A percentile compares a stretch with the other conserved stretches of the same genome.
Evolutionary conservation across 1,140 invertebrate species (phyloP).

Genomic region (Cyphomyrmex costatus): DNA sequence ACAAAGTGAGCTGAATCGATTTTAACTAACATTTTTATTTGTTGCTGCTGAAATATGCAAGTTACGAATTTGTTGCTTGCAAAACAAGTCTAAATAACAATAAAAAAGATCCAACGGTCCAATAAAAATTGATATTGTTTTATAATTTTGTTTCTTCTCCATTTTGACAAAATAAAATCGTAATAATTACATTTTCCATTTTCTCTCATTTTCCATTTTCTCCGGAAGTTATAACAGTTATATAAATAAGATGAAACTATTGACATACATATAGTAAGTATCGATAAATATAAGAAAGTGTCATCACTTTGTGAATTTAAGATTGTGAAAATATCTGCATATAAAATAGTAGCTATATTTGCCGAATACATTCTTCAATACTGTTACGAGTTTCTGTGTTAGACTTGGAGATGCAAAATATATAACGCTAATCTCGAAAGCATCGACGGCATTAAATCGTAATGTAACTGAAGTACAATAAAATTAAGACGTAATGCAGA

Average conservation of each 20-base stretch:
- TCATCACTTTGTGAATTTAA: background rate
- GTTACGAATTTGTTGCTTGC: too few species aligned
- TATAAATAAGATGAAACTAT: background rate
- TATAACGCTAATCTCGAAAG: slow-evolving; percentile 35
- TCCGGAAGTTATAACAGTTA: background rate
- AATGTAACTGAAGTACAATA: slow-evolving; percentile 44
- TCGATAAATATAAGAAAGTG: background rate
- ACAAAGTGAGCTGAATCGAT: too few species aligned
- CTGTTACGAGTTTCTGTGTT: background rate
- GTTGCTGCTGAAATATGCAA: too few species aligned
- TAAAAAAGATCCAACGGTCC: too few species aligned
- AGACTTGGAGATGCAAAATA: slow-evolving; percentile 7
- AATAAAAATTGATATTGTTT: too few species aligned
- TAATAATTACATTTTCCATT: background rate
- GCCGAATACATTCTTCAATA: background rate
- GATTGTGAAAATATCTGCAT: background rate
- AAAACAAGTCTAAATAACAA: too few species aligned
- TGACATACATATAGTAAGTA: too few species aligned
- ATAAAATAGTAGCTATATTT: background rate
- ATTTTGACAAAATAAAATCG: background rate
- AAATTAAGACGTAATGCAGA: slow-evolving; percentile 51
- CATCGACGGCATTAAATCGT: slow-evolving; percentile 31
- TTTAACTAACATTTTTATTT: too few species aligned
- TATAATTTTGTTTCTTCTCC: background rate
- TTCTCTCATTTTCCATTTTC: slow-evolving; percentile 4